phyloP scores from a whole-genome alignment of 1,140 invertebrate genomes.

The Penaeus chinensis region DNA sequence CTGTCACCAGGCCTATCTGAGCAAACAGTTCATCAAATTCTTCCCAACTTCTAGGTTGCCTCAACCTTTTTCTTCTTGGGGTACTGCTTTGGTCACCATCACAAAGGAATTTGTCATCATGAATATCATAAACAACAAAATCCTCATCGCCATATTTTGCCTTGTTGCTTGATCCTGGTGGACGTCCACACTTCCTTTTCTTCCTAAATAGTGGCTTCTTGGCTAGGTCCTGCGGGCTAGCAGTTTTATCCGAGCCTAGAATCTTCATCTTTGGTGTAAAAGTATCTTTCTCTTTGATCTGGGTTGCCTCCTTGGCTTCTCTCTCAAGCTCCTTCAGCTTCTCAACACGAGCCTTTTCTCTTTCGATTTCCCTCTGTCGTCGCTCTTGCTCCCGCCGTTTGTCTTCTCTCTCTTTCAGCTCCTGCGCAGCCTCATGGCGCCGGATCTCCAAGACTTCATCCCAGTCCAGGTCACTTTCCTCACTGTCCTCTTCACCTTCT shows the following conservation, averaged over 20 bases:
- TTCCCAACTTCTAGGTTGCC: slow-evolving; percentile 52
- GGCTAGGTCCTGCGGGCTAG: neutral
- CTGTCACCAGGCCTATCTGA: neutral
- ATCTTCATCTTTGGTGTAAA: slow-evolving; percentile 41
- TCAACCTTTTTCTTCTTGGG: slow-evolving; percentile 7
- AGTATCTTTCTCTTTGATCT: neutral
- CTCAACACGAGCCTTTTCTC: slow-evolving; percentile 42
- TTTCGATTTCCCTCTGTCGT: slow-evolving; percentile 36
- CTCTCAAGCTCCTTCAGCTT: slow-evolving; percentile 40
- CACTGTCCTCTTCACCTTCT: slow-evolving; percentile 36
- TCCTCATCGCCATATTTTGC: slow-evolving; percentile 22
- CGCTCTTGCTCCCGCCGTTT: slow-evolving; percentile 36
- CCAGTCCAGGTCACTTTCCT: slow-evolving; percentile 51
- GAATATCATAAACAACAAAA: slow-evolving; percentile 38
- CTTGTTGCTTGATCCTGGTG: slow-evolving; percentile 48
- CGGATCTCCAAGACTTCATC: slow-evolving; percentile 46
- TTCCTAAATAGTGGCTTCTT: neutral
- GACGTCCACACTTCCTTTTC: slow-evolving; percentile 42
- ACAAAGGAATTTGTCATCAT: neutral
- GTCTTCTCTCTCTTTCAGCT: slow-evolving; percentile 47
- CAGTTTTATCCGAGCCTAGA: slow-evolving; percentile 16
- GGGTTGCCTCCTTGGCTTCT: slow-evolving; percentile 13
- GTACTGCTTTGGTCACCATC: neutral
- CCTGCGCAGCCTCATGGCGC: slow-evolving; percentile 47
- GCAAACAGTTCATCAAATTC: slow-evolving; percentile 51